Conservation (phyloP, 2,888 invertebrate genomes). For the Drosophila mayaguana region DNA sequence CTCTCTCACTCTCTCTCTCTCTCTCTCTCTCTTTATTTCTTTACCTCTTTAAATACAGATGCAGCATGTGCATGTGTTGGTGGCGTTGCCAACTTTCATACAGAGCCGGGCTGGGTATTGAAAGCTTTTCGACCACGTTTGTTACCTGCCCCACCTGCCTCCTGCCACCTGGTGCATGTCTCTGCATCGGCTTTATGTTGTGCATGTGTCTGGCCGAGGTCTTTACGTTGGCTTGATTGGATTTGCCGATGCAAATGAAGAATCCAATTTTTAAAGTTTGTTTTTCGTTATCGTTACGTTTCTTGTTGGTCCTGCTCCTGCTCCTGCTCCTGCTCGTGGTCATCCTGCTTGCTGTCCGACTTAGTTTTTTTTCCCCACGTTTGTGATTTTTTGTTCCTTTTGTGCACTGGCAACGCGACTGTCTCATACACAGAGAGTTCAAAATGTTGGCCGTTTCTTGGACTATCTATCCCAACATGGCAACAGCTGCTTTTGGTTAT, state of each 20-base stretch:
- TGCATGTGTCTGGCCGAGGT: constrained; percentile 75
- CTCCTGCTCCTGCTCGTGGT: neutral
- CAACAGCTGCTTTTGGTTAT: constrained; percentile 18
- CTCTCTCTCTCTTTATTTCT: constrained; percentile 5
- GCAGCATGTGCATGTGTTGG: constrained; percentile 7
- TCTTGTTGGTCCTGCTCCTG: constrained; percentile 66
- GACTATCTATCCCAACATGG: constrained; percentile 7
- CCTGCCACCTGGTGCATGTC: constrained; percentile 14
- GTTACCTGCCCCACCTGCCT: neutral
- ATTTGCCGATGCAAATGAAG: constrained; percentile 83
- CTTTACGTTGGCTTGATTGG: constrained; percentile 83
- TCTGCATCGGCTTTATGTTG: constrained; percentile 72
- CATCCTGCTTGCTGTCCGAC: constrained; percentile 22
- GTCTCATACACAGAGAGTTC: constrained; percentile 18
- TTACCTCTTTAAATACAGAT: constrained; percentile 2
- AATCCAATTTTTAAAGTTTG: constrained; percentile 84
- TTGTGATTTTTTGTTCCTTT: constrained; percentile 8
- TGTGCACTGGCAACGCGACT: constrained; percentile 21
- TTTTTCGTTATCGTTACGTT: constrained; percentile 81
- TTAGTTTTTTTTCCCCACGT: constrained; percentile 2
- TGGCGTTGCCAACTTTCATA: constrained; percentile 46
- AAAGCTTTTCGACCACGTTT: constrained; percentile 32
- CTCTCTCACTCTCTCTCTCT: neutral
- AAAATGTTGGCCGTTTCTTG: constrained; percentile 38
- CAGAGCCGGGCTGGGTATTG: constrained; percentile 27